phyloP scores from a whole-genome alignment of 2,888 invertebrate species.

The Brachyopa scutellaris region DNA sequence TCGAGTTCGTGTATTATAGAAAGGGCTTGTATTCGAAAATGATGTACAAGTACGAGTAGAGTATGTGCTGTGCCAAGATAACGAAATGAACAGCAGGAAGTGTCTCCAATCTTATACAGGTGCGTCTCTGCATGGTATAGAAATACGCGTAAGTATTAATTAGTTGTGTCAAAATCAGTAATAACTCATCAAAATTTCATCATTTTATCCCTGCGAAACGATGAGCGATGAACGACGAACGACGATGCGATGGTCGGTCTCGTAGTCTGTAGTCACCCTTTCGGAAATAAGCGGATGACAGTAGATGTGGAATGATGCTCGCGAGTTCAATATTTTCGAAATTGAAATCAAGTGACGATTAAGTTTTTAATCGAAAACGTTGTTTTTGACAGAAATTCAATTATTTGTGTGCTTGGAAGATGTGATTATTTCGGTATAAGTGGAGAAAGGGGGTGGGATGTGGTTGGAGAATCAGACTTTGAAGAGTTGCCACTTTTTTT shows the following conservation, averaged over 20 bases:
- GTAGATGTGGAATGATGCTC: neutral
- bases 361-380: conserved; percentile 70
- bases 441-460: too few relatives aligned
- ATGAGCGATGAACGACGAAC: neutral
- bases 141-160: conserved; percentile 61
- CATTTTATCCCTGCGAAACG: conserved; percentile 23
- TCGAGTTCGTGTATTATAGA: neutral
- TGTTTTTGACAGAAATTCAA: conserved; percentile 70
- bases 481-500: too few relatives aligned
- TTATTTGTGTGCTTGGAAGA: conserved; percentile 58
- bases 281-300: neutral
- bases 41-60: conserved; percentile 9
- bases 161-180: conserved; percentile 73
- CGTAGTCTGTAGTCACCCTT: conserved; percentile 20
- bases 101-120: neutral
- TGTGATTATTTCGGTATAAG: conserved; percentile 33
- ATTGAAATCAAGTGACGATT: conserved; percentile 63
- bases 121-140: neutral
- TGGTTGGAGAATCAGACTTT: too few relatives aligned
- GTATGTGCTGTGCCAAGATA: conserved; percentile 53
- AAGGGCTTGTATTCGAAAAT: neutral
- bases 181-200: conserved; percentile 70
- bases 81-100: conserved; percentile 44
- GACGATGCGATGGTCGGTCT: neutral
- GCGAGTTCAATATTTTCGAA: conserved; percentile 40